A percentile compares a stretch with the other conserved stretches of the same genome.
phyloP scores from a whole-genome alignment of 2,113 vertebrate species.

The Sus scrofa region T2T-Sscrofa CM000824.6:206895001-206895500 shows the following conservation, averaged over 20 bases:
- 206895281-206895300: background rate
- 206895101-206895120: background rate
- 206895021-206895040: slow-evolving; percentile 15
- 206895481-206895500: background rate
- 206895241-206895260: background rate
- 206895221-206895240: background rate
- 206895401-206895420: background rate
- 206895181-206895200: background rate
- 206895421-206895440: background rate
- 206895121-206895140: background rate
- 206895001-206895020: background rate
- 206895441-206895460: background rate
- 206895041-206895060: background rate
- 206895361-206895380: background rate
- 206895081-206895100: background rate
- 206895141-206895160: background rate
- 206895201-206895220: background rate
- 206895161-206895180: background rate
- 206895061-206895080: background rate
- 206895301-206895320: background rate
- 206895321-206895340: background rate
- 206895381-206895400: background rate
- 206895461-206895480: slow-evolving; percentile 12
- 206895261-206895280: background rate
- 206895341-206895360: background rate